phyloP scores from a whole-genome alignment of 1,140 invertebrate genomes.

The Caerostris extrusa region DNA sequence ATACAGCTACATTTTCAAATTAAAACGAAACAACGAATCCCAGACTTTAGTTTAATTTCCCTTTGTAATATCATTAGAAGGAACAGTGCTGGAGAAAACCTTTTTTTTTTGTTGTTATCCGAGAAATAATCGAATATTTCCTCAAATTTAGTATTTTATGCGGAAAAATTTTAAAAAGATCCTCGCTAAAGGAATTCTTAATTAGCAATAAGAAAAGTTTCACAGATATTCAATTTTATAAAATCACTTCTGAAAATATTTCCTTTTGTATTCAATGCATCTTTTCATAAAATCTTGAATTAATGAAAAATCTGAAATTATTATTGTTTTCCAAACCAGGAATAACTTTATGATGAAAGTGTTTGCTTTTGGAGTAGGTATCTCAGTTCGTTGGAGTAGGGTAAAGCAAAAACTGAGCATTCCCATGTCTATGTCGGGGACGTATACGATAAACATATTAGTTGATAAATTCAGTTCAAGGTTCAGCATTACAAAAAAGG shows the following conservation, averaged over 20 bases:
- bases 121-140: not conserved
- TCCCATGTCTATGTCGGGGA: no score
- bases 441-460: no score
- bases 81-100: not conserved
- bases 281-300: no score
- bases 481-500: no score
- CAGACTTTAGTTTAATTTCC: not conserved
- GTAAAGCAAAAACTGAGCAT: no score
- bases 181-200: not conserved
- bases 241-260: not conserved
- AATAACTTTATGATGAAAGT: no score
- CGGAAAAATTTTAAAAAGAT: not conserved
- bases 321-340: no score
- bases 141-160: not conserved
- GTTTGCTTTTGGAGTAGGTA: no score
- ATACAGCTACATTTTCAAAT: not conserved
- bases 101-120: not conserved
- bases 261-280: not conserved
- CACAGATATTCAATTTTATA: not conserved
- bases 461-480: no score
- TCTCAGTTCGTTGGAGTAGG: no score
- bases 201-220: not conserved
- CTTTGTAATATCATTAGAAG: constrained; percentile 6
- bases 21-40: not conserved
- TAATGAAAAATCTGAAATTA: no score